Percentiles rank a stretch among this genome's conserved stretches.
phyloP scores from a whole-genome alignment of 1,140 invertebrate genomes.

The Aphelinus certus region DNA sequence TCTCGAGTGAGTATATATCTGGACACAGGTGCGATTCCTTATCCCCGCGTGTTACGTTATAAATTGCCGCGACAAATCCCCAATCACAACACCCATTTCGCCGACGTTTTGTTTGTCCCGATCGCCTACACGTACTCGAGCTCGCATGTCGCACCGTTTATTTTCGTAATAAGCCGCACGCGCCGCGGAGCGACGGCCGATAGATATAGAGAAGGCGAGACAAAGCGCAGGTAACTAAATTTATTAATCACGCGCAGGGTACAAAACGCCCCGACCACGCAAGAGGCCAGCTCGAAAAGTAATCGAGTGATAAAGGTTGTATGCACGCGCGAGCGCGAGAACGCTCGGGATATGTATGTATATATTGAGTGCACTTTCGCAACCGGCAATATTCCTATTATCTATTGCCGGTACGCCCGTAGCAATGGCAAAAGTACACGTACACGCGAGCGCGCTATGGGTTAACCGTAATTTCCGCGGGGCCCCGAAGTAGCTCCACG shows the following conservation, averaged over 20 bases:
- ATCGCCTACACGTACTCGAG: not conserved
- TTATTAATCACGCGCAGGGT: constrained; percentile 25
- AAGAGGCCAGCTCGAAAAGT: not conserved
- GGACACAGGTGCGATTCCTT: too few relatives aligned
- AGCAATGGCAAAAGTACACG: not conserved
- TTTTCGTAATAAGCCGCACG: constrained; percentile 17
- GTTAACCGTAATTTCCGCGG: constrained; percentile 8
- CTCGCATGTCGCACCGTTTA: not conserved
- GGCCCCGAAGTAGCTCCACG: not conserved
- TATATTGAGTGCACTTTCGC: constrained; percentile 10
- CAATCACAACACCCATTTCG: too few relatives aligned
- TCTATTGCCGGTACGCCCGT: too few relatives aligned
- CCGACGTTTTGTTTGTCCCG: too few relatives aligned
- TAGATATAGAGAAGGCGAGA: not conserved
- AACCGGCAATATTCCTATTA: not conserved
- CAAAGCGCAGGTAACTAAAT: constrained; percentile 10
- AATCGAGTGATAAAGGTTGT: constrained; percentile 18
- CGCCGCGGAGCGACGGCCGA: too few relatives aligned
- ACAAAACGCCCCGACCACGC: not conserved
- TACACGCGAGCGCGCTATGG: not conserved
- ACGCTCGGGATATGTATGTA: not conserved
- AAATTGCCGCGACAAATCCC: too few relatives aligned
- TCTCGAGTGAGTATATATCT: too few relatives aligned
- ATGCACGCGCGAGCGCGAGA: not conserved
- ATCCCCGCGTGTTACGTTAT: too few relatives aligned